Percentiles rank a stretch among this genome's conserved stretches.
phyloP scores from a whole-genome alignment of 1,140 invertebrate species.

The Drosophila ogumai region DNA sequence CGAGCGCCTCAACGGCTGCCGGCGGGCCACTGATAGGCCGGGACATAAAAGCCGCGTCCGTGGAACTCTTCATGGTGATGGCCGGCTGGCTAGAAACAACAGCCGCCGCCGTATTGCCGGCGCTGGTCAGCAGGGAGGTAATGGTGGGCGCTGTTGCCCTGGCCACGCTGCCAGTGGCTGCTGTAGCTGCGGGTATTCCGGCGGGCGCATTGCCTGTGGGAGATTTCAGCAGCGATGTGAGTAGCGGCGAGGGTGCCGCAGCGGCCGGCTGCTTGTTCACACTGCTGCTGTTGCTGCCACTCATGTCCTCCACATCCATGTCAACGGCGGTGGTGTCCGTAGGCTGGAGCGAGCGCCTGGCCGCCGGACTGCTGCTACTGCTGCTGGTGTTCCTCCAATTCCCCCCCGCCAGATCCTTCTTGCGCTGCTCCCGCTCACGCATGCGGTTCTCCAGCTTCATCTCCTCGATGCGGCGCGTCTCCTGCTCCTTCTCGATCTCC shows the following conservation, averaged over 20 bases:
- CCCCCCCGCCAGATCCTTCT: constrained; percentile 86
- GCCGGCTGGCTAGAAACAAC: constrained; percentile 67
- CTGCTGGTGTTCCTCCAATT: constrained; percentile 85
- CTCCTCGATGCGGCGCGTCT: constrained; percentile 88
- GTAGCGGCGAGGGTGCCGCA: constrained; percentile 88
- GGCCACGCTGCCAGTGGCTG: constrained; percentile 47
- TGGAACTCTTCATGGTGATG: constrained; percentile 61
- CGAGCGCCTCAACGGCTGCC: constrained; percentile 23
- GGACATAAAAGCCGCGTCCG: constrained; percentile 61
- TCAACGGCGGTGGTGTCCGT: constrained; percentile 78
- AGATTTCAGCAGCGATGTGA: constrained; percentile 93
- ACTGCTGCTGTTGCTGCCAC: constrained; percentile 35
- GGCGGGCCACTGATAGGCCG: constrained; percentile 71
- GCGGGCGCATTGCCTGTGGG: constrained; percentile 85
- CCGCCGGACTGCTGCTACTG: constrained; percentile 25
- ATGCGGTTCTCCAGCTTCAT: constrained; percentile 88
- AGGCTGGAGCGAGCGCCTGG: constrained; percentile 32
- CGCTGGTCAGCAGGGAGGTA: constrained; percentile 63
- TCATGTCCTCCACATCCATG: constrained; percentile 79
- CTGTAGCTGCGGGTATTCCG: background rate
- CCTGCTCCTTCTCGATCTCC: constrained; percentile 90
- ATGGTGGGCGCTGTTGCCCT: constrained; percentile 84
- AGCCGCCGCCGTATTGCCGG: constrained; percentile 16
- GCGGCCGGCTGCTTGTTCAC: constrained; percentile 30
- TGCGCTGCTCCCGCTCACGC: constrained; percentile 89